phyloP scores from a whole-genome alignment of 2,797 vertebrate genomes.

The Ctenochaetus hawaiiensis region DNA sequence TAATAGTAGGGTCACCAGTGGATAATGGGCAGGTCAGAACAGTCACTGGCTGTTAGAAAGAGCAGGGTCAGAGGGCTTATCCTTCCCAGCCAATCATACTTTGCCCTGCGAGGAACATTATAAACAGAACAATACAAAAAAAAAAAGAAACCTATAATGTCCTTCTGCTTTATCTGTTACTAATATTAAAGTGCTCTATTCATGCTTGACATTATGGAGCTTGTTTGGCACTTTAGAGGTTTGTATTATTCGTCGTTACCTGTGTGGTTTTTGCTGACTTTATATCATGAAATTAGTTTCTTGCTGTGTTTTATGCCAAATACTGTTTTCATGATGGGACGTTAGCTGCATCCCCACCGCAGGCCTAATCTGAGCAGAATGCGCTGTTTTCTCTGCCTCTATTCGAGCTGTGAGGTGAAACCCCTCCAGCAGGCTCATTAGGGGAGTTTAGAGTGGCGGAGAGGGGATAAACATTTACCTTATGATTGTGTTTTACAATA shows the following conservation, averaged over 20 bases:
- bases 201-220: constrained; percentile 7
- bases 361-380: constrained; percentile 56
- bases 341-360: constrained; percentile 40
- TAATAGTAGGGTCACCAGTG: constrained; percentile 69
- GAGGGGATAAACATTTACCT: constrained; percentile 93
- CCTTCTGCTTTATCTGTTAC: constrained; percentile 2
- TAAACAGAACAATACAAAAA: constrained; percentile 56
- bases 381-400: constrained; percentile 52
- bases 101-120: constrained; percentile 50
- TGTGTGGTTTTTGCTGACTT: constrained; percentile 38
- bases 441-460: constrained; percentile 86
- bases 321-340: constrained; percentile 54
- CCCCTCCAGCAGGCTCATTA: constrained; percentile 86
- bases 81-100: constrained; percentile 60
- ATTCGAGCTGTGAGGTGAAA: constrained; percentile 56
- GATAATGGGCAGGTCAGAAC: constrained; percentile 77
- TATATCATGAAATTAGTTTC: constrained; percentile 48
- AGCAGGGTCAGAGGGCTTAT: constrained; percentile 71
- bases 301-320: constrained; percentile 52
- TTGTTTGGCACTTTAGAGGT: constrained; percentile 27
- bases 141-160: neutral
- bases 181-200: constrained; percentile 15
- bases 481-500: constrained; percentile 93
- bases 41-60: constrained; percentile 72
- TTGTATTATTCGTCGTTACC: neutral